Conservation (phyloP, 1,140 invertebrate species). For the Drosophila tropicalis region DNA sequence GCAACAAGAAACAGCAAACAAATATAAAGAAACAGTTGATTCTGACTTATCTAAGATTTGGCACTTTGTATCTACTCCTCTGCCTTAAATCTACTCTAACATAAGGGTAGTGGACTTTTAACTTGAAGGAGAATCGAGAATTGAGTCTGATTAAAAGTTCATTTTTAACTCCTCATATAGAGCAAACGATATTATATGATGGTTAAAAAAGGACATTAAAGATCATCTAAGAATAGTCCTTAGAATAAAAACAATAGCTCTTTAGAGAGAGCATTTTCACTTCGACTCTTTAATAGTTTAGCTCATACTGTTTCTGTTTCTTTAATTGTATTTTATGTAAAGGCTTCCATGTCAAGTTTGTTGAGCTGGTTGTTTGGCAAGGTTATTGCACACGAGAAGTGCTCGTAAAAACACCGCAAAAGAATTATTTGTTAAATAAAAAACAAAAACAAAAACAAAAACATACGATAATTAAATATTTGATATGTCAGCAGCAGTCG, state of each 20-base stretch:
- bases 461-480: constrained; percentile 70
- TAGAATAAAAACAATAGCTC: too few species aligned
- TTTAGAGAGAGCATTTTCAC: neutral
- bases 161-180: too few species aligned
- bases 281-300: constrained; percentile 20
- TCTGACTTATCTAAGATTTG: constrained; percentile 67
- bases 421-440: constrained; percentile 49
- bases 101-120: neutral
- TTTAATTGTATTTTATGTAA: constrained; percentile 29
- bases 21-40: constrained; percentile 49
- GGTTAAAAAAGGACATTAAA: neutral
- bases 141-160: too few species aligned
- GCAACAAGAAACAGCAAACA: constrained; percentile 35
- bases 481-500: constrained; percentile 57
- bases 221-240: too few species aligned
- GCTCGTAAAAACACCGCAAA: constrained; percentile 39
- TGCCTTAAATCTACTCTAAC: neutral
- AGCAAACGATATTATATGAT: too few species aligned
- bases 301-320: constrained; percentile 7
- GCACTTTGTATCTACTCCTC: constrained; percentile 8
- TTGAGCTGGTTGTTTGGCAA: constrained; percentile 46
- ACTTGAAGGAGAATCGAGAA: neutral
- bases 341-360: constrained; percentile 58
- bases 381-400: constrained; percentile 67
- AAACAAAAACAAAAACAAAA: constrained; percentile 9